These are phyloP conservation scores for Philypnodon macrostomus DNA, from an alignment of 2,797 vertebrate species.

Conservation along the genomic window DNA sequence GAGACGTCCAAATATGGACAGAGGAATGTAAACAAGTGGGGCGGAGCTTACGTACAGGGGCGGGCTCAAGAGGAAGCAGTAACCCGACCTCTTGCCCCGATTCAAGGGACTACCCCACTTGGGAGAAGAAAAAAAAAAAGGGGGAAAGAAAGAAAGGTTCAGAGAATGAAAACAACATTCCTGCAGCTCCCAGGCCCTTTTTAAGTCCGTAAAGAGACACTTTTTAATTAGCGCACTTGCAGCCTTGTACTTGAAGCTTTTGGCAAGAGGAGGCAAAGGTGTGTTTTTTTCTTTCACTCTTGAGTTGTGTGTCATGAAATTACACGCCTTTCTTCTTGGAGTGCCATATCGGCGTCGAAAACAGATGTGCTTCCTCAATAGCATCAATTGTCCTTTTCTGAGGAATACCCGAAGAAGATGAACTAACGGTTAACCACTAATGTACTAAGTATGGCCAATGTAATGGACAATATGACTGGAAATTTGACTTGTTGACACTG, in stretches of 20 bases:
- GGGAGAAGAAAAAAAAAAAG: constrained; percentile 16
- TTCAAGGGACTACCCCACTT: constrained; percentile 64
- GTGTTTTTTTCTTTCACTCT: constrained; percentile 46
- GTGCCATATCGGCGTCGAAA: constrained; percentile 46
- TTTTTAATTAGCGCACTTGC: constrained; percentile 72
- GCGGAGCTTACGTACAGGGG: constrained; percentile 67
- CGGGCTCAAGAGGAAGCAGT: constrained; percentile 61
- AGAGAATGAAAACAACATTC: constrained; percentile 78
- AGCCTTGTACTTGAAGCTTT: constrained; percentile 44
- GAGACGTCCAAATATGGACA: constrained; percentile 78
- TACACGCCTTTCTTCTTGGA: constrained; percentile 44
- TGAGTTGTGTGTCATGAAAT: constrained; percentile 55
- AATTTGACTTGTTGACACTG: no score
- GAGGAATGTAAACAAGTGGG: constrained; percentile 85
- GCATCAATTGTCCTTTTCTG: constrained; percentile 46
- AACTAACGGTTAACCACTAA: constrained; percentile 46
- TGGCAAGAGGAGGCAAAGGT: constrained; percentile 38
- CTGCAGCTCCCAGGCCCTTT: constrained; percentile 60
- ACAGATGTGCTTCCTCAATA: constrained; percentile 61
- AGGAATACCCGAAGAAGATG: constrained; percentile 18
- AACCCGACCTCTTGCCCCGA: constrained; percentile 74
- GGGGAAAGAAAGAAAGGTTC: constrained; percentile 30
- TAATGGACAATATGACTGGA: constrained; percentile 28
- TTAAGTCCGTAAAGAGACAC: constrained; percentile 62
- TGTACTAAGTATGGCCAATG: constrained; percentile 25